phyloP scores from a whole-genome alignment of 2,113 vertebrate genomes.

The Aix galericulata region DNA sequence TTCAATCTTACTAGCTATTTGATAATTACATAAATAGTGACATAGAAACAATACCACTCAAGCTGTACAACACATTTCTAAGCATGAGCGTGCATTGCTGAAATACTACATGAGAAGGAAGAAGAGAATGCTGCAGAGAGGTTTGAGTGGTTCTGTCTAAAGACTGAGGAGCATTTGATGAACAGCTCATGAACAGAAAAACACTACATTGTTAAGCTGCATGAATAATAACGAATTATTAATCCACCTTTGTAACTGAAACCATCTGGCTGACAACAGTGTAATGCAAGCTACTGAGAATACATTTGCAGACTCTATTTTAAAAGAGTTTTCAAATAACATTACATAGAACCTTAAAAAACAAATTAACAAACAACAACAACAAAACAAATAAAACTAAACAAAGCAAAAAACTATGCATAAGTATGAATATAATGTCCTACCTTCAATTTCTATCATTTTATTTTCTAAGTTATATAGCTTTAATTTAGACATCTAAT shows the following conservation, averaged over 20 bases:
- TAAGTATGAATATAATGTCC: background rate
- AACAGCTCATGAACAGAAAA: background rate
- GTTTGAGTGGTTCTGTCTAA: background rate
- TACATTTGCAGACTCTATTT: background rate
- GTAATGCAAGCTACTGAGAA: background rate
- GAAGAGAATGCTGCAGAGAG: rapidly evolving
- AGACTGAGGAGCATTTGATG: background rate
- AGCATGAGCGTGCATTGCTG: background rate
- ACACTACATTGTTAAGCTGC: background rate
- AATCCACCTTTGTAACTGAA: background rate
- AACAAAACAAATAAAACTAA: too few relatives aligned
- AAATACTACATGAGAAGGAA: background rate
- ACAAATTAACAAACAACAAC: too few relatives aligned
- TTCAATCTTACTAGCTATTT: background rate
- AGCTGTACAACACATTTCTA: background rate
- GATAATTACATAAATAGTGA: background rate
- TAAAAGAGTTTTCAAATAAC: background rate
- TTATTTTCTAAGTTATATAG: background rate
- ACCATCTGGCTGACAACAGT: background rate
- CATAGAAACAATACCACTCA: background rate
- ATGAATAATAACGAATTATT: slow-evolving; percentile 20
- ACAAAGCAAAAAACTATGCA: background rate
- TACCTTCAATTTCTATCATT: background rate
- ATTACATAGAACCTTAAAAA: background rate
- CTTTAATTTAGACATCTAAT: background rate